A percentile compares a stretch with the other conserved stretches of the same genome.
Evolutionary conservation across 2,888 invertebrate genomes (phyloP).

Genomic region (Cenopis cana): DNA sequence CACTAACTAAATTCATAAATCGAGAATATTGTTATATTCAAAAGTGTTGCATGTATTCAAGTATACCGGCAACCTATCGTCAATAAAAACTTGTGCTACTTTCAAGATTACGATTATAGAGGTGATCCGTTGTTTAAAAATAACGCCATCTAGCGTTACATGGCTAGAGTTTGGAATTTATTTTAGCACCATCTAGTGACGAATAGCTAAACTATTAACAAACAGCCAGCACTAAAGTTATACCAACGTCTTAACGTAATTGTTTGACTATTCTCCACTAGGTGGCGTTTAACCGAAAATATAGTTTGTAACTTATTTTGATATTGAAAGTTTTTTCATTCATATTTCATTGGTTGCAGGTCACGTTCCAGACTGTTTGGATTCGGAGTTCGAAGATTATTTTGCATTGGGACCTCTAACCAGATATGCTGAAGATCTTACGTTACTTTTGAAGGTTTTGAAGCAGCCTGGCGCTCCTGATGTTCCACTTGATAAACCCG

Average conservation of each 20-base stretch:
- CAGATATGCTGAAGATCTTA: slow-evolving; percentile 93
- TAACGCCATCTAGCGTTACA: slow-evolving; percentile 10
- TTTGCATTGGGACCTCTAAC: slow-evolving; percentile 94
- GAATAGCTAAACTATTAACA: background rate
- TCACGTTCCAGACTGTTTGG: slow-evolving; percentile 87
- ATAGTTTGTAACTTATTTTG: background rate
- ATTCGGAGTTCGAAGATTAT: slow-evolving; percentile 87
- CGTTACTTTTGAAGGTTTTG: slow-evolving; percentile 89
- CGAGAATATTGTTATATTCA: background rate
- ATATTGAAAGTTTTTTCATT: slow-evolving; percentile 35
- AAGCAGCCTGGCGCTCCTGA: slow-evolving; percentile 78
- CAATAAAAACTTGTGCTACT: slow-evolving; percentile 17
- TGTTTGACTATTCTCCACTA: background rate
- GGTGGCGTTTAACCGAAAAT: slow-evolving; percentile 2
- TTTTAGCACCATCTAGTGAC: slow-evolving; percentile 24
- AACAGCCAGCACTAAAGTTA: background rate
- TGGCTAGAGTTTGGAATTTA: background rate
- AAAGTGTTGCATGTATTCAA: slow-evolving; percentile 14
- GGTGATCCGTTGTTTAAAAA: background rate
- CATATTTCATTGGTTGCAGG: slow-evolving; percentile 64
- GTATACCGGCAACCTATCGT: background rate
- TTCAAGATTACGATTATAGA: slow-evolving; percentile 5
- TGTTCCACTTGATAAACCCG: slow-evolving; percentile 75
- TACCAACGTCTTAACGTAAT: background rate
- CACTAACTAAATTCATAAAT: background rate